phyloP scores from a whole-genome alignment of 2,888 invertebrate species.

The Ophioninae sp. region DNA sequence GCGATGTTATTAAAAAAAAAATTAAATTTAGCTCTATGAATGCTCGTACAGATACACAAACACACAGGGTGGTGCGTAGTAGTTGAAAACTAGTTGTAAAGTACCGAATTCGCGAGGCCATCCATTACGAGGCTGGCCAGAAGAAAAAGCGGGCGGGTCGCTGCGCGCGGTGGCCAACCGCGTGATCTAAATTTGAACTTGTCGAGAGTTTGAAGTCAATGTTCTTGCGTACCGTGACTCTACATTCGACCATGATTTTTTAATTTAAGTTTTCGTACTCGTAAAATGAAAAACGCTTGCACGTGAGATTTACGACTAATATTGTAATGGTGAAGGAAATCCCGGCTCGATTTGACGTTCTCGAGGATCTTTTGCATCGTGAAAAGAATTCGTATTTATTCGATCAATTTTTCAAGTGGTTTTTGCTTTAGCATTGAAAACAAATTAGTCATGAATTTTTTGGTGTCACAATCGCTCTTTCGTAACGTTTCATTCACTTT shows the following conservation, averaged over 20 bases:
- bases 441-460: too few relatives aligned
- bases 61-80: not conserved
- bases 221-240: constrained; percentile 39
- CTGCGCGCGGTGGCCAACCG: not conserved
- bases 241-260: not conserved
- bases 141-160: constrained; percentile 1
- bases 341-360: not conserved
- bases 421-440: too few relatives aligned
- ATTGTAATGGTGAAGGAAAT: not conserved
- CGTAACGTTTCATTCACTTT: too few relatives aligned
- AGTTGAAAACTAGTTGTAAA: constrained; percentile 44
- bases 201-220: constrained; percentile 25
- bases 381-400: not conserved
- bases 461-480: too few relatives aligned
- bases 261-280: not conserved
- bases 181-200: constrained; percentile 49
- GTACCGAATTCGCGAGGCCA: constrained; percentile 43
- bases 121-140: constrained; percentile 39
- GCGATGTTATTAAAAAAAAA: too few relatives aligned
- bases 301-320: not conserved
- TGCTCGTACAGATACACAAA: not conserved
- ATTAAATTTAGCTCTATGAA: not conserved
- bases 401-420: too few relatives aligned
- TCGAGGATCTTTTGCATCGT: not conserved
- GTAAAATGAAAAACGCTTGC: not conserved